Evolutionary conservation across 2,888 invertebrate genomes (phyloP).

Genomic region (Tenthredo distinguenda): DNA sequence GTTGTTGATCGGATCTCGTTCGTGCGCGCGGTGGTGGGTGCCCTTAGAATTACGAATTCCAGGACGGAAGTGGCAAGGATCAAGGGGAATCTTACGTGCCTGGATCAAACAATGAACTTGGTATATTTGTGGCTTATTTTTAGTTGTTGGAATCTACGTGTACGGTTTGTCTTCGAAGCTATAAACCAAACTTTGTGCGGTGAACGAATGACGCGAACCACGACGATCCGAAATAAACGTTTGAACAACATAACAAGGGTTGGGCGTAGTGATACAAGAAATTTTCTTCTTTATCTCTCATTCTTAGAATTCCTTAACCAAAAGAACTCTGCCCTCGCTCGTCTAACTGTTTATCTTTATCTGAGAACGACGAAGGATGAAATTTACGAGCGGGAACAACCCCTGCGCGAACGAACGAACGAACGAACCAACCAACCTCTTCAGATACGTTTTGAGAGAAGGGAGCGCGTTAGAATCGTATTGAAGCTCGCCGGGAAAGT

Average conservation of each 20-base stretch:
- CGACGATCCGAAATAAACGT: not conserved
- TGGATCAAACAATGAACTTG: constrained; percentile 39
- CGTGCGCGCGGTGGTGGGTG: not conserved
- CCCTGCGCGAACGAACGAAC: not conserved
- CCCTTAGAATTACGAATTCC: constrained; percentile 43
- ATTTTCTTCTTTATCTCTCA: not conserved
- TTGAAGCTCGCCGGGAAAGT: constrained; percentile 36
- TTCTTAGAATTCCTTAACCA: not conserved
- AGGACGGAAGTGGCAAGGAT: constrained; percentile 39
- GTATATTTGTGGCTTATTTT: not conserved
- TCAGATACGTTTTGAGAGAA: not conserved
- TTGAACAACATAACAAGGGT: not conserved
- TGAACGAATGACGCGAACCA: not conserved
- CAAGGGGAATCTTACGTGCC: constrained; percentile 40
- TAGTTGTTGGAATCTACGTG: not conserved
- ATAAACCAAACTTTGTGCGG: not conserved
- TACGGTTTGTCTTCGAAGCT: not conserved
- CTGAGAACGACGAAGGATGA: constrained; percentile 27
- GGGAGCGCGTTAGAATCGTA: constrained; percentile 36
- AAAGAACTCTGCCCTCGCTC: not conserved
- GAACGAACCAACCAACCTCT: constrained; percentile 4
- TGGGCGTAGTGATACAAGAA: not conserved
- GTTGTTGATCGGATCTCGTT: constrained; percentile 25
- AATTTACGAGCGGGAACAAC: constrained; percentile 19
- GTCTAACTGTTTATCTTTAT: constrained; percentile 43